Percentiles rank a stretch among this genome's conserved stretches.
Evolutionary conservation across 2,888 invertebrate species (phyloP).

Genomic region (Nemotelus pantherinus): DNA sequence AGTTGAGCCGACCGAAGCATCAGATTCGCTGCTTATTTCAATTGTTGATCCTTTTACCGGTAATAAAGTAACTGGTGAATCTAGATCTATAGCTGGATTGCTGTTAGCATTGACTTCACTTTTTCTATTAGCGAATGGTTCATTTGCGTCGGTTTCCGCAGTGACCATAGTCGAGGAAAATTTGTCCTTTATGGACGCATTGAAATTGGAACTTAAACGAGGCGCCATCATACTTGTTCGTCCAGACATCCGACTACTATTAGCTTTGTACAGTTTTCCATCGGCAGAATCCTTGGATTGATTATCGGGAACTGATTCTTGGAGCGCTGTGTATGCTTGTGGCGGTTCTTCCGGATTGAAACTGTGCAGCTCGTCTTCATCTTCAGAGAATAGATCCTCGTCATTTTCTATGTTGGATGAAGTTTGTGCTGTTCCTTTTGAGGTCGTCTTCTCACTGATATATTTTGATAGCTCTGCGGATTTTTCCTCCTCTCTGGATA

Average conservation of each 20-base stretch:
- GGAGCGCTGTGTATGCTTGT: neutral
- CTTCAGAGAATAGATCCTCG: neutral
- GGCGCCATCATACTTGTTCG: neutral
- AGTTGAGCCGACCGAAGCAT: neutral
- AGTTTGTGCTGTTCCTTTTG: neutral
- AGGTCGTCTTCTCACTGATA: neutral
- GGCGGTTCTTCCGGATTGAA: conserved; percentile 19
- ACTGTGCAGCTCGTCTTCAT: conserved; percentile 38
- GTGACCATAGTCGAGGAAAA: conserved; percentile 18
- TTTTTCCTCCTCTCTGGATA: neutral
- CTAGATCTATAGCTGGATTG: neutral
- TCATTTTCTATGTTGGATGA: neutral
- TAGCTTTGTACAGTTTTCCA: neutral
- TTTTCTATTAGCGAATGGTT: neutral
- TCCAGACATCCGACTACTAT: neutral
- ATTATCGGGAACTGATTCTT: neutral
- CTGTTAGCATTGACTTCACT: neutral
- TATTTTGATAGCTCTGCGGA: neutral
- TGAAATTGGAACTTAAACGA: conserved; percentile 21
- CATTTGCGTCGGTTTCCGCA: neutral
- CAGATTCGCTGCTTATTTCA: conserved; percentile 34
- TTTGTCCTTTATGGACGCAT: conserved; percentile 22
- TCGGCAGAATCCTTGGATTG: neutral
- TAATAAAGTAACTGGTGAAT: conserved; percentile 5
- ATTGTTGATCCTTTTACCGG: conserved; percentile 16